Evolutionary conservation across 2,888 invertebrate species (phyloP).

Genomic region (Agriopis marginaria): DNA sequence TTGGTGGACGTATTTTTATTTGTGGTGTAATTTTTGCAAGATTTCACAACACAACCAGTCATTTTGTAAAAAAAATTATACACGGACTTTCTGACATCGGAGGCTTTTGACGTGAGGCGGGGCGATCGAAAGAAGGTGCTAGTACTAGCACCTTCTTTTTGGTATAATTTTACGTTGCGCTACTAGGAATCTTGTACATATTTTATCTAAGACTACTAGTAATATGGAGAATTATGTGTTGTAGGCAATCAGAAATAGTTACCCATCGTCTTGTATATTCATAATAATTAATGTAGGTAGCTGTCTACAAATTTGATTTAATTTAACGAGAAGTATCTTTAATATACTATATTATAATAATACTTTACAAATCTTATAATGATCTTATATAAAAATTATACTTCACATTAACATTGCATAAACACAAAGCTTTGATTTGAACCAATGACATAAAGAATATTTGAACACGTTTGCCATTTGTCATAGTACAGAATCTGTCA

Average conservation of each 20-base stretch:
- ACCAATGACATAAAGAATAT: not conserved
- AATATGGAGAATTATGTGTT: too few relatives aligned
- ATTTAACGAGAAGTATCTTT: not conserved
- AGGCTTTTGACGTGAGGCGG: too few relatives aligned
- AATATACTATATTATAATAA: not conserved
- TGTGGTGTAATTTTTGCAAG: too few relatives aligned
- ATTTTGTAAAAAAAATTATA: too few relatives aligned
- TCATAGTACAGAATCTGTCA: not conserved
- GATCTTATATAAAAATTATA: not conserved
- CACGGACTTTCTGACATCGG: too few relatives aligned
- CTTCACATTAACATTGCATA: not conserved
- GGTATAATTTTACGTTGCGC: too few relatives aligned
- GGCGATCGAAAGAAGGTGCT: too few relatives aligned
- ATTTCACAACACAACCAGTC: too few relatives aligned
- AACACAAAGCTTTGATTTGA: not conserved
- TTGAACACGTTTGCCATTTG: not conserved
- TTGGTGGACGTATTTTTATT: too few relatives aligned
- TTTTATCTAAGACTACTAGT: too few relatives aligned
- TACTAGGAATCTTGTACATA: too few relatives aligned
- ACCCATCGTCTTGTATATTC: not conserved
- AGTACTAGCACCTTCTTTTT: too few relatives aligned
- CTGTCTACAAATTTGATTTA: not conserved
- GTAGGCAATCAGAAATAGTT: not conserved
- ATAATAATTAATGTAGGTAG: not conserved
- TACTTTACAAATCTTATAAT: not conserved